A percentile compares a stretch with the other conserved stretches of the same genome.
Evolutionary conservation across 1,140 invertebrate genomes (phyloP).

Genomic region (Cryptotermes secundus): DNA sequence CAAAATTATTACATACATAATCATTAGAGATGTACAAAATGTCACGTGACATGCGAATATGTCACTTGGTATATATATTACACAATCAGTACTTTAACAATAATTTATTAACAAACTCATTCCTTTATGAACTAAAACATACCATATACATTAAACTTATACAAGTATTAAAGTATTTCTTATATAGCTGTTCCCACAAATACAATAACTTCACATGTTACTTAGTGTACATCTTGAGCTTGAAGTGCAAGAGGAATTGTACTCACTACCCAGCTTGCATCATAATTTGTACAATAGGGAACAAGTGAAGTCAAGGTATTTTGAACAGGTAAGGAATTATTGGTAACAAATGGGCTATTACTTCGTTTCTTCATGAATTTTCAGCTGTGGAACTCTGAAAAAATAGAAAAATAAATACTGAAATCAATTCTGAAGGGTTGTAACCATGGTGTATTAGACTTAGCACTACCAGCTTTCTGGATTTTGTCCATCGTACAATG

Average conservation of each 20-base stretch:
- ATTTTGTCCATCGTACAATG: too few relatives aligned
- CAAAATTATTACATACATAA: background rate
- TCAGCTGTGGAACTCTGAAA: background rate
- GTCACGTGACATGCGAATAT: background rate
- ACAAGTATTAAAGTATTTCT: background rate
- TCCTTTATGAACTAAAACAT: background rate
- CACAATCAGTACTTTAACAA: background rate
- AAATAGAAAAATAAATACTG: background rate
- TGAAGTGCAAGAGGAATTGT: too few relatives aligned
- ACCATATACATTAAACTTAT: background rate
- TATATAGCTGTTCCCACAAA: background rate
- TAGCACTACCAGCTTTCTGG: too few relatives aligned
- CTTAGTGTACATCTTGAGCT: background rate
- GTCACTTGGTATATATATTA: background rate
- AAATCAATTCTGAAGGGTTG: too few relatives aligned
- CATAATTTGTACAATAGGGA: background rate
- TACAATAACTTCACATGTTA: background rate
- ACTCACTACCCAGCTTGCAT: background rate
- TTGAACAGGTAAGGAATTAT: background rate
- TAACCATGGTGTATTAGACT: too few relatives aligned
- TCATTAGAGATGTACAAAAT: background rate
- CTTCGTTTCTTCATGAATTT: background rate
- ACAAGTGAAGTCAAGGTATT: background rate
- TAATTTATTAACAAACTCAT: background rate
- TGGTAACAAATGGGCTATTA: background rate